Evolutionary conservation across 1,140 invertebrate genomes (phyloP).

Genomic region (Neodiprion virginianus): DNA sequence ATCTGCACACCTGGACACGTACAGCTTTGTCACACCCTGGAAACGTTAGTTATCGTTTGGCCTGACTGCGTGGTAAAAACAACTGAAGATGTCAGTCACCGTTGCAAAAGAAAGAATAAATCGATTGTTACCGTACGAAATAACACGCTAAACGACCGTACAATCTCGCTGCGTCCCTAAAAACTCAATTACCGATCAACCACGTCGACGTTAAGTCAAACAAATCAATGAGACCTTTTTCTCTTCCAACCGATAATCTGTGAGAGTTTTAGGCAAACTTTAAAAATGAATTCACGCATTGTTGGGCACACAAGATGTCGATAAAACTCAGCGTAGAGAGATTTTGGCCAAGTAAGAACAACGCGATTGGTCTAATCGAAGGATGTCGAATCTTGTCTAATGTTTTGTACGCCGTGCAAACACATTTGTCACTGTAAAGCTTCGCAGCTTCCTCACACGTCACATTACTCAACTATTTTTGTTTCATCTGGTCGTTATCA

Average conservation of each 20-base stretch:
- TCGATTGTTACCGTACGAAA: neutral
- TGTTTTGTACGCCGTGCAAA: neutral
- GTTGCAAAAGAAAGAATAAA: neutral
- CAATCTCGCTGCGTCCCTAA: neutral
- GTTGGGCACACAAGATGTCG: neutral
- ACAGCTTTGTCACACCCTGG: neutral
- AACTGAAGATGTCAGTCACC: neutral
- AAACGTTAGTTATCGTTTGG: neutral
- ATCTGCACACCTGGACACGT: neutral
- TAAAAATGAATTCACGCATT: neutral
- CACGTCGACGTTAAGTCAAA: too few species aligned
- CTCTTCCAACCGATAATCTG: too few species aligned
- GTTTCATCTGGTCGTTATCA: too few species aligned
- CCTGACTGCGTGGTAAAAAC: neutral
- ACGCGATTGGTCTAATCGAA: conserved; percentile 32
- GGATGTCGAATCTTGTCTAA: neutral
- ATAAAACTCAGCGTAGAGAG: neutral
- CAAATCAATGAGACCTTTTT: too few species aligned
- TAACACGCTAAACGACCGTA: neutral
- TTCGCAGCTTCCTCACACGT: neutral
- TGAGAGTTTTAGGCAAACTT: neutral
- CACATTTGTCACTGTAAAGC: neutral
- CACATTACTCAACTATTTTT: neutral
- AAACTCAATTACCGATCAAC: too few species aligned
- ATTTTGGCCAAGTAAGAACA: conserved; percentile 32